Evolutionary conservation across 53 echinoderm and acorn worm species (phyloP).

Genomic region (Echinarachnius parma): DNA sequence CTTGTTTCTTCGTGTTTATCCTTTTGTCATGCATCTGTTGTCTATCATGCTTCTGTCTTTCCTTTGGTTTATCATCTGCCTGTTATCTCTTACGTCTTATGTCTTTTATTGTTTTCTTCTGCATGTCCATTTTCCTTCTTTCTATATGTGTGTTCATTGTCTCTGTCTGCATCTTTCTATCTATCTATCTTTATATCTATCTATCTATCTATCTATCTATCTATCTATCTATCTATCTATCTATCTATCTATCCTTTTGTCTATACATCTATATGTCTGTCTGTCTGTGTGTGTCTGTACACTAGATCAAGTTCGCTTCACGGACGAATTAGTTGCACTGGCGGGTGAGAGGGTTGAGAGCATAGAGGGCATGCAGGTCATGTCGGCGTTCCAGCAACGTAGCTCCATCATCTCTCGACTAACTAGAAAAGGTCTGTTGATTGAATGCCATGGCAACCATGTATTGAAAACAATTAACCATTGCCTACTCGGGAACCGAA

Average conservation of each 20-base stretch:
- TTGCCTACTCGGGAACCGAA: too few relatives aligned
- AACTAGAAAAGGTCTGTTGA: constrained; percentile 88
- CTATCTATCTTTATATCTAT: too few relatives aligned
- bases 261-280: constrained; percentile 32
- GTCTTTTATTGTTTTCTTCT: neutral
- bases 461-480: too few relatives aligned
- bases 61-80: neutral
- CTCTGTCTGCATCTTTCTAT: too few relatives aligned
- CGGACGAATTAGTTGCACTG: constrained; percentile 77
- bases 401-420: constrained; percentile 90
- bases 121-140: too few relatives aligned
- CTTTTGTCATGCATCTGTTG: neutral
- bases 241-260: constrained; percentile 32
- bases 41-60: neutral
- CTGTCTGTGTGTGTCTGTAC: neutral
- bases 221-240: constrained; percentile 26
- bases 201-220: too few relatives aligned
- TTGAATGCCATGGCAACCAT: constrained; percentile 30
- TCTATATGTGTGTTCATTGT: too few relatives aligned
- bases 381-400: constrained; percentile 82
- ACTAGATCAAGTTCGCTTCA: constrained; percentile 73
- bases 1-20: too few relatives aligned
- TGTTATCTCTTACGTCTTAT: neutral
- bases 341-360: constrained; percentile 62
- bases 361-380: constrained; percentile 67